phyloP scores from a whole-genome alignment of 2,113 vertebrate genomes.

The Ovis canadensis region DNA sequence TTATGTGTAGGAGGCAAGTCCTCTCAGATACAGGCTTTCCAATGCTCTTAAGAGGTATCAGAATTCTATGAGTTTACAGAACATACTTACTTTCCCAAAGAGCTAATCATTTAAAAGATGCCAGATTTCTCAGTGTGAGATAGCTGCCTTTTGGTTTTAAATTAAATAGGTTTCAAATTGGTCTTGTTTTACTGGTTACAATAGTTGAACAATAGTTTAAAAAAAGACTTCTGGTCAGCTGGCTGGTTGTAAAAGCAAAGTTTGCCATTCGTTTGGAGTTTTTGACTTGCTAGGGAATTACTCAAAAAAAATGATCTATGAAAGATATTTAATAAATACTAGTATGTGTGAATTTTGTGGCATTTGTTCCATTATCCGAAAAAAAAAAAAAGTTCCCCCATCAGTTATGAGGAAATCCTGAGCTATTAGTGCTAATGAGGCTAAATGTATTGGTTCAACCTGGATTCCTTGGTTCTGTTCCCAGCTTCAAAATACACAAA shows the following conservation, averaged over 20 bases:
- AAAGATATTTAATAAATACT: background rate
- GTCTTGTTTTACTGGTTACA: background rate
- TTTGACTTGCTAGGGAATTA: background rate
- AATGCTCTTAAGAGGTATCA: background rate
- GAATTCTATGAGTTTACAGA: background rate
- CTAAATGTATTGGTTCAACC: background rate
- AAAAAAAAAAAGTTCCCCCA: background rate
- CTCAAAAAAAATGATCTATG: background rate
- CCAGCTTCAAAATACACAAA: background rate
- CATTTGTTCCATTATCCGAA: background rate
- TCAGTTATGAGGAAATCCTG: background rate
- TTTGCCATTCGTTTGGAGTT: background rate
- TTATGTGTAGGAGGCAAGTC: background rate
- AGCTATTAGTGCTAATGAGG: background rate
- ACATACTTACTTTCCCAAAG: background rate
- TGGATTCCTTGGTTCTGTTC: background rate
- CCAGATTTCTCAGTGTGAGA: background rate
- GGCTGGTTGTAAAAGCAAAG: background rate
- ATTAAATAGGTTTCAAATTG: background rate
- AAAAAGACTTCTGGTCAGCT: background rate
- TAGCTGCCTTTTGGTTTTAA: background rate
- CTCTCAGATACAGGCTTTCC: background rate
- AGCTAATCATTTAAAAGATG: slow-evolving; percentile 6
- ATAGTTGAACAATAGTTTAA: background rate
- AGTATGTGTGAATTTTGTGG: background rate